phyloP scores from a whole-genome alignment of 92 coral and sea anemone genomes.

The Paramuricea clavata region DNA sequence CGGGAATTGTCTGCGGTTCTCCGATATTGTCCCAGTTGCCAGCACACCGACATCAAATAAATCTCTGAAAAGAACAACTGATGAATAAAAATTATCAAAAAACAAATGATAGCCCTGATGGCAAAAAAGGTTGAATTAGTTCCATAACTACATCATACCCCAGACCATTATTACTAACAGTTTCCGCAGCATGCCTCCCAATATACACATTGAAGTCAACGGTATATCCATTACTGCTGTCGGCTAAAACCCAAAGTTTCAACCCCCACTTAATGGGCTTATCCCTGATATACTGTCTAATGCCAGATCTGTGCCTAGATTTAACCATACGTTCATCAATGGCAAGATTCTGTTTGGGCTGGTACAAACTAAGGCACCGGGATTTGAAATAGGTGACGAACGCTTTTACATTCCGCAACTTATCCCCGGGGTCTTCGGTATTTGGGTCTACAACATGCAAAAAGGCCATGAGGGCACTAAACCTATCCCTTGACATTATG shows the following conservation, averaged over 20 bases:
- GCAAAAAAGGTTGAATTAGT: constrained; percentile 50
- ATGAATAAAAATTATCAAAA: constrained; percentile 71
- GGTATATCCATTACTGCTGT: constrained; percentile 67
- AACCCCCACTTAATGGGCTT: constrained; percentile 55
- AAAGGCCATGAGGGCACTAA: constrained; percentile 67
- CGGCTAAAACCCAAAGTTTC: constrained; percentile 59
- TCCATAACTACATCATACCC: constrained; percentile 75
- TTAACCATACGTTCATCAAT: constrained; percentile 70
- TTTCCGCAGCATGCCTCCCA: constrained; percentile 65
- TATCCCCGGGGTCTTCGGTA: constrained; percentile 52
- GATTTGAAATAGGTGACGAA: constrained; percentile 65
- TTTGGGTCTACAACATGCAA: constrained; percentile 71
- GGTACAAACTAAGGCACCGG: constrained; percentile 55
- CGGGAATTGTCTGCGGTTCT: constrained; percentile 67
- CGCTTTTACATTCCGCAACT: constrained; percentile 57
- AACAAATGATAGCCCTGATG: constrained; percentile 75
- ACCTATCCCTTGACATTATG: constrained; percentile 58
- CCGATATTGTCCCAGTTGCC: constrained; percentile 69
- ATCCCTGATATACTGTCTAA: constrained; percentile 60
- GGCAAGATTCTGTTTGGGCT: constrained; percentile 70
- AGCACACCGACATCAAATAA: constrained; percentile 64
- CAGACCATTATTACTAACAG: constrained; percentile 57
- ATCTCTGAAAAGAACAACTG: constrained; percentile 59
- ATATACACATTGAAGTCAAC: constrained; percentile 60
- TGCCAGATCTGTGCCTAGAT: constrained; percentile 70